A percentile compares a stretch with the other conserved stretches of the same genome.
These are phyloP conservation scores for Piaya cayana DNA, from an alignment of 2,113 vertebrate genomes.

Conservation along the genomic window DNA sequence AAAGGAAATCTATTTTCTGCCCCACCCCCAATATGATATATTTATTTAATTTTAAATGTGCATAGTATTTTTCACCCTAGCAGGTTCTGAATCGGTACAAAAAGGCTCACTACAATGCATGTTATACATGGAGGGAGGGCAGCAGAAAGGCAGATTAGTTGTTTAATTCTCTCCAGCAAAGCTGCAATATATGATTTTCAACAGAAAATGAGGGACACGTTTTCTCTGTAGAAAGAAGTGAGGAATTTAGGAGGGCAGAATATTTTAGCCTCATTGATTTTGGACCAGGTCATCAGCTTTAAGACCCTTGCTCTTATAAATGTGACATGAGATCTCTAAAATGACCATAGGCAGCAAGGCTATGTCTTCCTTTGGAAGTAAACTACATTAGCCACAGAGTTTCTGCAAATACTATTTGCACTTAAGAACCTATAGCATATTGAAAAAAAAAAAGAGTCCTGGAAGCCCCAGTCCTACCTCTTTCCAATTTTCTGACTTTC, in stretches of 20 bases:
- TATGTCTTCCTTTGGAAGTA: background rate
- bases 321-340: background rate
- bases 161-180: background rate
- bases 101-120: background rate
- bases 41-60: conserved; percentile 4
- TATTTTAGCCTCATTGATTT: background rate
- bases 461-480: background rate
- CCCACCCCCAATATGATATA: background rate
- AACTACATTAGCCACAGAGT: background rate
- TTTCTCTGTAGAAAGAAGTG: background rate
- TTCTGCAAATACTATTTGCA: background rate
- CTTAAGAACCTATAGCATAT: background rate
- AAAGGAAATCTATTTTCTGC: background rate
- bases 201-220: background rate
- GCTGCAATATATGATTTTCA: background rate
- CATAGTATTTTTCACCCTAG: background rate
- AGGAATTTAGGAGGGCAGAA: background rate
- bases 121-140: background rate
- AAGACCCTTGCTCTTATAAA: background rate
- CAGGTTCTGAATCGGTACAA: background rate
- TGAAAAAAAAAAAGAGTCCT: background rate
- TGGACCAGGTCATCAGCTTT: background rate
- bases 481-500: background rate
- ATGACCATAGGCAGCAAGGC: background rate
- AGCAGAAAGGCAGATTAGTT: background rate